Evolutionary conservation across 2,797 vertebrate species (phyloP), one percentile per base, ranked within the genome.

Genomic region (Mormyrus hasselquistii): DNA sequence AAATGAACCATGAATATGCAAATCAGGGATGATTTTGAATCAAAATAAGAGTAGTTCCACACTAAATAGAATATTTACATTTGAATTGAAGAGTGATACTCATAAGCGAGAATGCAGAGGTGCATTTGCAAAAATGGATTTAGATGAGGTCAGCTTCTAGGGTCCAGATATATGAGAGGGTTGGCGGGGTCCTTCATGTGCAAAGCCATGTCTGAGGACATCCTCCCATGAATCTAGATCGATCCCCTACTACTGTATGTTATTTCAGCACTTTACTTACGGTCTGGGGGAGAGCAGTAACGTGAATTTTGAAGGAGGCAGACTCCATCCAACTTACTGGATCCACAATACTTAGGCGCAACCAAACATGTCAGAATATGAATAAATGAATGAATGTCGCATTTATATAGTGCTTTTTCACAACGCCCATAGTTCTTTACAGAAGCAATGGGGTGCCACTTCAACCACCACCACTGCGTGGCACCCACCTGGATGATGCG

Each of bases 1-100:
- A 62, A n/a, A 29, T 34, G 47, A 52, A 29, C 5, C 8, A n/a
- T 69, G 57, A 86, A 41, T 69, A 47, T 50, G 82, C 19, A 53
- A 88, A 88, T 44, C 25, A 41, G 57, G 25, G 47, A 89, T 89
- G 57, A 89, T 89, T 89, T n/a, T 53, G 25, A 57, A n/a, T 47
- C 57, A 86, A 52, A 14, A 85, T 44, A 85, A 69, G 14, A 89
- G 16, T 49, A 34, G 29, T 52, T 29, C 55, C 55, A 86, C 10
- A 29, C 57, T 38, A 83, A 86, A 65, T 16, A 44, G 44, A 85
- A 89, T 50, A 57, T 89, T 89, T 85, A 57, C 44, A 62, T 69
- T 65, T 65, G 59, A 87, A 69, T 65, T 29, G 41, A 44, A 44
- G 55, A 38, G 50, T 62, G 52, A 84, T 88, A 2, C 44, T 85